These are phyloP conservation scores for Pectinophora gossypiella DNA, from an alignment of 1,140 invertebrate genomes.

Conservation along the genomic window DNA sequence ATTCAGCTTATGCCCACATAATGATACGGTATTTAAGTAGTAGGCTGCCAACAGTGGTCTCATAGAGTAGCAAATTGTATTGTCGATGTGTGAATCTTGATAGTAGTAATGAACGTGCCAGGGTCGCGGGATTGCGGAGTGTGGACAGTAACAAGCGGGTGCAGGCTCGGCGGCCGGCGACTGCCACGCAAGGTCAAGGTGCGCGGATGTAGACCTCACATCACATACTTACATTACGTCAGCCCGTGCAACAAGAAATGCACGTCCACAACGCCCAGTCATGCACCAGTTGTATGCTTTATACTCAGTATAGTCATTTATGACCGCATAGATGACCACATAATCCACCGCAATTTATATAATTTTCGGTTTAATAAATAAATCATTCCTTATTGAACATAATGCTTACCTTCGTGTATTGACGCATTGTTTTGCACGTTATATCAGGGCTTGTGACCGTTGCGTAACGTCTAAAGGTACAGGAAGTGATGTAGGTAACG, in stretches of 20 bases:
- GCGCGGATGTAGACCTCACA: constrained; percentile 25
- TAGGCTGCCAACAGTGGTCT: constrained; percentile 19
- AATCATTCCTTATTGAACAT: too few relatives aligned
- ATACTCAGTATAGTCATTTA: too few relatives aligned
- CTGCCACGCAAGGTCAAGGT: constrained; percentile 30
- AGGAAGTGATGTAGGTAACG: too few relatives aligned
- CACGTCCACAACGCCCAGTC: constrained; percentile 26
- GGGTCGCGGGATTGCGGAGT: constrained; percentile 26
- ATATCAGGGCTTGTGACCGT: too few relatives aligned
- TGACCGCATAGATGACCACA: too few relatives aligned
- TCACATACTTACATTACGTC: constrained; percentile 33
- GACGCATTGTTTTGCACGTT: too few relatives aligned
- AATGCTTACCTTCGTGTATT: too few relatives aligned
- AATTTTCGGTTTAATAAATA: too few relatives aligned
- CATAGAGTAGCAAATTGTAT: constrained; percentile 13
- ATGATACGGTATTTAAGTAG: constrained; percentile 46
- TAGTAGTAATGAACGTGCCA: constrained; percentile 20
- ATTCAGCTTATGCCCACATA: constrained; percentile 50
- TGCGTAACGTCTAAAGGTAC: too few relatives aligned
- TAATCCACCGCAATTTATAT: too few relatives aligned
- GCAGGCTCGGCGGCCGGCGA: not conserved
- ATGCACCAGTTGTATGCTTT: not conserved
- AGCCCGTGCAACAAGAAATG: constrained; percentile 41
- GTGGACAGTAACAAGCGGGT: constrained; percentile 1
- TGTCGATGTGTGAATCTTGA: constrained; percentile 18